phyloP scores from a whole-genome alignment of 2,797 vertebrate genomes.

The Caiman crocodilus region DNA sequence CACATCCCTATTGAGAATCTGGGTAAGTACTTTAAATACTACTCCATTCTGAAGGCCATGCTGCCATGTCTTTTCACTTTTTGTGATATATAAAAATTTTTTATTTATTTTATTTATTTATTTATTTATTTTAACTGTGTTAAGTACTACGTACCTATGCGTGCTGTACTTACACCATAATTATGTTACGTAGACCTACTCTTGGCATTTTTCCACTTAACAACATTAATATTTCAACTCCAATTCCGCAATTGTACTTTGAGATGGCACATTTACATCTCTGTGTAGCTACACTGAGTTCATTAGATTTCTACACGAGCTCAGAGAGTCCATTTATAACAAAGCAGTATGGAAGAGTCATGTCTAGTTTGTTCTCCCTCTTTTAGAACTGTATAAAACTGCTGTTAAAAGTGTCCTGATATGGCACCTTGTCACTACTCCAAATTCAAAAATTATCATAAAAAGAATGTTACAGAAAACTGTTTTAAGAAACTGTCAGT shows the following conservation, averaged over 20 bases:
- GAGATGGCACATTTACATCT: accelerated
- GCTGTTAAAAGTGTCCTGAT: background rate
- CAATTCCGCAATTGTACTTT: background rate
- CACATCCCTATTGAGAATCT: background rate
- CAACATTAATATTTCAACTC: background rate
- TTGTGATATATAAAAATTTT: too few relatives aligned
- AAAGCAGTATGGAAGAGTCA: background rate
- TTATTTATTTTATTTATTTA: too few relatives aligned
- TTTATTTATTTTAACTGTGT: too few relatives aligned
- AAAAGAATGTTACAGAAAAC: background rate
- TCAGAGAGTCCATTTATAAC: background rate
- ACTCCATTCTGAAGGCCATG: too few relatives aligned
- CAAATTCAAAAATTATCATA: background rate
- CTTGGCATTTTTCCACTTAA: background rate
- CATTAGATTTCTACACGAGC: background rate
- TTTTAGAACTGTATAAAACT: background rate
- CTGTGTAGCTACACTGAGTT: background rate
- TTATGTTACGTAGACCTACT: background rate
- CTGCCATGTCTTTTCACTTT: too few relatives aligned
- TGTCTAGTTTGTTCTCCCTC: background rate
- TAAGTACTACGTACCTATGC: too few relatives aligned
- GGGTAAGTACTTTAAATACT: too few relatives aligned
- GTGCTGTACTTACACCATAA: background rate
- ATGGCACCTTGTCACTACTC: background rate
- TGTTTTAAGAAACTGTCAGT: background rate